These are phyloP conservation scores for Cichladusa arquata DNA, from an alignment of 2,113 vertebrate species.

Conservation along the genomic window DNA sequence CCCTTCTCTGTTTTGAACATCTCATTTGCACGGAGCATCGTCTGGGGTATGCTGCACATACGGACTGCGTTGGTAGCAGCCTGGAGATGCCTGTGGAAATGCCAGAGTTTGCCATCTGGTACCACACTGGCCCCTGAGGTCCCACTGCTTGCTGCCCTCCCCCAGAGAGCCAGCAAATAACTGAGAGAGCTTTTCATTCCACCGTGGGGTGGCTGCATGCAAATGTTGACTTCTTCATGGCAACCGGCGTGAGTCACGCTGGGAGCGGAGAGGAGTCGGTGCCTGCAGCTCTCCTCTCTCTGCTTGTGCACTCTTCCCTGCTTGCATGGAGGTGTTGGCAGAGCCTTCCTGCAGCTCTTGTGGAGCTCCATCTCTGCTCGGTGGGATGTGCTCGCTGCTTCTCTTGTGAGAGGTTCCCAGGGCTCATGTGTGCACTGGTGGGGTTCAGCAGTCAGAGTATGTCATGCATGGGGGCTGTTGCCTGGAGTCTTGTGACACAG, in stretches of 20 bases:
- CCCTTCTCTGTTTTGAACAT: neutral
- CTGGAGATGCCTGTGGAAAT: neutral
- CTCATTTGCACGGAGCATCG: neutral
- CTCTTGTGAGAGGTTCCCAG: neutral
- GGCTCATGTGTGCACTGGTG: fast-evolving
- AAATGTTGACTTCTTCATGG: conserved; percentile 36
- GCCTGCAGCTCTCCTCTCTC: neutral
- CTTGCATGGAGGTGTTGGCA: neutral
- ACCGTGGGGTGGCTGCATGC: neutral
- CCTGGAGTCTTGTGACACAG: neutral
- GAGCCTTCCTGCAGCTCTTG: neutral
- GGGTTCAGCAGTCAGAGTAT: fast-evolving
- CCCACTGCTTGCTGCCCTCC: neutral
- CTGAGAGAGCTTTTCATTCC: conserved; percentile 16
- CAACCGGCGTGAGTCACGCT: neutral
- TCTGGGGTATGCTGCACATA: neutral
- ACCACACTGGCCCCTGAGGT: neutral
- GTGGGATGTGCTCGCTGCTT: neutral
- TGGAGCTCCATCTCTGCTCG: neutral
- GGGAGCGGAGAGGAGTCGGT: neutral
- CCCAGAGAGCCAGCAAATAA: neutral
- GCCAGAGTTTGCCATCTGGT: conserved; percentile 23
- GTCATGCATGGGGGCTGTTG: fast-evolving
- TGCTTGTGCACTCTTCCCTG: neutral
- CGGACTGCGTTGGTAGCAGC: neutral